Evolutionary conservation across 2,797 vertebrate species (phyloP).

Genomic region (Gambelia wislizenii): DNA sequence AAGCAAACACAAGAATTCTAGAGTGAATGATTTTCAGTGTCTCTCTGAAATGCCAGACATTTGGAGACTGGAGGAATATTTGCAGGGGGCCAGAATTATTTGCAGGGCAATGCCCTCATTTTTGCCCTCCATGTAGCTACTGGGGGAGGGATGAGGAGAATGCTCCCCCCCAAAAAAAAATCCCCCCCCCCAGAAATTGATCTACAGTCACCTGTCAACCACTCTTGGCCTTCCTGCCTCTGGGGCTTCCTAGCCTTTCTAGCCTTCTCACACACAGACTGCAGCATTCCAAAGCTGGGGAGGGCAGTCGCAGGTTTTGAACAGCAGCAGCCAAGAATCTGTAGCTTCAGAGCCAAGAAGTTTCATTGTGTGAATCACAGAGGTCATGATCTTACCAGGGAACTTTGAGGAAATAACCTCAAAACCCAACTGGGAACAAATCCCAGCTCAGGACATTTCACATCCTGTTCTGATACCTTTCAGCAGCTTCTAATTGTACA

Average conservation of each 20-base stretch:
- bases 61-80: too few relatives aligned
- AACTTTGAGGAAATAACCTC: slow-evolving; percentile 68
- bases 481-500: slow-evolving; percentile 55
- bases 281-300: neutral
- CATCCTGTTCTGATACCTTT: slow-evolving; percentile 64
- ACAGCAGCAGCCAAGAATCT: slow-evolving; percentile 47
- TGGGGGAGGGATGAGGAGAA: too few relatives aligned
- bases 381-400: slow-evolving; percentile 37
- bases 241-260: slow-evolving; percentile 25
- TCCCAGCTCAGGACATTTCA: slow-evolving; percentile 54
- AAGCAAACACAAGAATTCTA: too few relatives aligned
- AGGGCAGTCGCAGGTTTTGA: slow-evolving; percentile 43
- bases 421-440: slow-evolving; percentile 60
- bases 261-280: slow-evolving; percentile 16
- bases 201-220: neutral
- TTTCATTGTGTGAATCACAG: slow-evolving; percentile 63
- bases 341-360: slow-evolving; percentile 64
- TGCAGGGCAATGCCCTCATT: too few relatives aligned
- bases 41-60: too few relatives aligned
- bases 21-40: too few relatives aligned
- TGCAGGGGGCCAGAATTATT: too few relatives aligned
- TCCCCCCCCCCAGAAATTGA: too few relatives aligned
- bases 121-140: too few relatives aligned
- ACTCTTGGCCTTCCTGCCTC: slow-evolving; percentile 46
- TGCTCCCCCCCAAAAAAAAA: too few relatives aligned